Evolutionary conservation across 2,888 invertebrate species (phyloP), one percentile per base, ranked within the genome.

Genomic region (Drosophila gaucha): DNA sequence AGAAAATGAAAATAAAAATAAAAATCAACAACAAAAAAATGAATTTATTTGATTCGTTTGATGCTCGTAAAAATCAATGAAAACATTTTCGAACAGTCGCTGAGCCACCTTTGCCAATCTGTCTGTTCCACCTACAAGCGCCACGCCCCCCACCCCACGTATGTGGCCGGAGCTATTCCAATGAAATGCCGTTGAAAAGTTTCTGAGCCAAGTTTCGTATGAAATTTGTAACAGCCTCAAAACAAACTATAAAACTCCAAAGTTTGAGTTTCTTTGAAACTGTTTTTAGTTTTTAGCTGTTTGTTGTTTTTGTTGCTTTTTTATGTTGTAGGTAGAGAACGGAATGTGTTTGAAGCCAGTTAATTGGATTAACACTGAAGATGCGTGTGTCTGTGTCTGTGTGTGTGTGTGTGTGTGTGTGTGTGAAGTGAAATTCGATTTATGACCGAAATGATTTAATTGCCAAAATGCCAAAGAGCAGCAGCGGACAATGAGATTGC

Each of bases 21-120:
- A 24, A 41, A 24, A 41, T n/a, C 39, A 28, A 28, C 16, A 33
- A 35, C 35, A 35, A 14, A 57, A 44, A 73, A 66, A 63, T 64
- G 70, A 82, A 83, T 86, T 80, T 80, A 80, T 86, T 86, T 77
- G 80, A 78, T 83, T 68, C 80, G 86, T 83, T 80, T 76, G 65
- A 72, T 83, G 80, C 69, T 78, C 84, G 86, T 82, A 86, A 82
- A 86, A 86, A 82, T 86, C 86, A 86, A 82, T 82, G 84, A 86
- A 84, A 84, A 84, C 67, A 84, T 80, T 86, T 77, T 80, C 50
- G 57, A 62, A 50, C 68, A 59, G 68, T 51, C 67, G 38, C 46
- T 38, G 44, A 39, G 71, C 78, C 84, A 77, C 74, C 84, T 83
- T 63, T 68, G 59, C 57, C 50, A 68, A 63, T 56, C 59, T 60